phyloP scores from a whole-genome alignment of 1,140 invertebrate genomes.

The Holcopasites calliopsidis region DNA sequence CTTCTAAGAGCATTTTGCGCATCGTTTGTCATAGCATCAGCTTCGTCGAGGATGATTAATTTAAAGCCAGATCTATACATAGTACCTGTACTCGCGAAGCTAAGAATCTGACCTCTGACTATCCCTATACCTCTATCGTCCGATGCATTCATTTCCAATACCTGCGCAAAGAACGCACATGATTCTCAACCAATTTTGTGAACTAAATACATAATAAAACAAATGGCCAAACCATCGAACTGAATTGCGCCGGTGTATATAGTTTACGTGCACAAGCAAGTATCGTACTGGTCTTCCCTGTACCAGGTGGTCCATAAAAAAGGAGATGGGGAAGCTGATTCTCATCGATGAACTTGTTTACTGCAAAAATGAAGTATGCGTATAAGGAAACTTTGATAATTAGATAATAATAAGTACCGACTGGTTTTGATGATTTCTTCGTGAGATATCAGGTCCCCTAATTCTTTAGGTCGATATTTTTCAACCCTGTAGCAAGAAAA shows the following conservation, averaged over 20 bases:
- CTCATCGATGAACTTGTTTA: conserved; percentile 95
- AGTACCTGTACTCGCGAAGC: conserved; percentile 98
- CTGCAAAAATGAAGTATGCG: conserved; percentile 81
- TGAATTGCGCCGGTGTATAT: conserved; percentile 92
- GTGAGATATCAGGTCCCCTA: conserved; percentile 97
- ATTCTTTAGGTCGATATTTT: conserved; percentile 95
- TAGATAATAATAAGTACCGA: conserved; percentile 80
- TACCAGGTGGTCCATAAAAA: conserved; percentile 99
- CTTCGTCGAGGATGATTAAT: conserved; percentile 99
- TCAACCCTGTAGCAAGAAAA: conserved; percentile 90
- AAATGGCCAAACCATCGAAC: conserved; percentile 91
- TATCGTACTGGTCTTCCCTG: conserved; percentile 99
- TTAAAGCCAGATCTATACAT: conserved; percentile 97
- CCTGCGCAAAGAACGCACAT: conserved; percentile 76
- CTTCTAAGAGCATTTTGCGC: conserved; percentile 98
- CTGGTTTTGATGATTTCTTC: conserved; percentile 98
- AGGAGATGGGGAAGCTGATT: conserved; percentile 97
- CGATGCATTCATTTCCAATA: conserved; percentile 97
- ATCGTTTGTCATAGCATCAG: conserved; percentile 99
- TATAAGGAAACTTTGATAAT: neutral
- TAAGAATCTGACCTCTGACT: conserved; percentile 97
- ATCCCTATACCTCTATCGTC: conserved; percentile 99
- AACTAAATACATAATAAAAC: conserved; percentile 7
- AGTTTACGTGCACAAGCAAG: conserved; percentile 96
- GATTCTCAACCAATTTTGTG: neutral